These are phyloP conservation scores for Embiotoca jacksoni DNA, from an alignment of 2,113 vertebrate genomes.

Conservation along the genomic window DNA sequence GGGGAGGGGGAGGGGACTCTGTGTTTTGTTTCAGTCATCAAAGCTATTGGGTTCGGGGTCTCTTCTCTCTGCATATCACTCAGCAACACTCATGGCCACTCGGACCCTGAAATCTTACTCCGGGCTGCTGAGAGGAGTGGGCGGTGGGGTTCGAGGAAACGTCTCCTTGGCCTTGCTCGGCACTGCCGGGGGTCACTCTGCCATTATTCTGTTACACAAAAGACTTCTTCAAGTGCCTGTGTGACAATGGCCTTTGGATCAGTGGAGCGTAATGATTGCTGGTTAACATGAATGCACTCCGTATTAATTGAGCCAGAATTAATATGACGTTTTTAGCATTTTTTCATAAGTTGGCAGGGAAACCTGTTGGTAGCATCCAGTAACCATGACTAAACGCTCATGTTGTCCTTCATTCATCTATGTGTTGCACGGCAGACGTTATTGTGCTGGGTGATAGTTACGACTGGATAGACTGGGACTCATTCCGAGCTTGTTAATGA, in stretches of 20 bases:
- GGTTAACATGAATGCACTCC: conserved; percentile 78
- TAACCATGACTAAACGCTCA: conserved; percentile 52
- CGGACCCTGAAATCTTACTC: conserved; percentile 82
- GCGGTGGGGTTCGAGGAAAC: conserved; percentile 73
- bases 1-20: conserved; percentile 41
- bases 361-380: conserved; percentile 36
- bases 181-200: conserved; percentile 80
- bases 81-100: conserved; percentile 83
- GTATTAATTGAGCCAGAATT: conserved; percentile 85
- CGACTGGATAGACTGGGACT: conserved; percentile 15
- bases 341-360: conserved; percentile 57
- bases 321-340: conserved; percentile 74
- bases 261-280: conserved; percentile 82
- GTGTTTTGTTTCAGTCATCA: conserved; percentile 83
- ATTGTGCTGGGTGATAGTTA: conserved; percentile 24
- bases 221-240: conserved; percentile 85
- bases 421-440: conserved; percentile 33
- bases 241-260: conserved; percentile 87
- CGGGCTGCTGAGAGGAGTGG: conserved; percentile 64
- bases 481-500: conserved; percentile 62
- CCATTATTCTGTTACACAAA: conserved; percentile 84
- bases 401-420: conserved; percentile 15
- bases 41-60: conserved; percentile 77
- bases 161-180: conserved; percentile 75
- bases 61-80: conserved; percentile 78